Evolutionary conservation across 2,888 invertebrate genomes (phyloP).

Genomic region (Dasypolia templi): DNA sequence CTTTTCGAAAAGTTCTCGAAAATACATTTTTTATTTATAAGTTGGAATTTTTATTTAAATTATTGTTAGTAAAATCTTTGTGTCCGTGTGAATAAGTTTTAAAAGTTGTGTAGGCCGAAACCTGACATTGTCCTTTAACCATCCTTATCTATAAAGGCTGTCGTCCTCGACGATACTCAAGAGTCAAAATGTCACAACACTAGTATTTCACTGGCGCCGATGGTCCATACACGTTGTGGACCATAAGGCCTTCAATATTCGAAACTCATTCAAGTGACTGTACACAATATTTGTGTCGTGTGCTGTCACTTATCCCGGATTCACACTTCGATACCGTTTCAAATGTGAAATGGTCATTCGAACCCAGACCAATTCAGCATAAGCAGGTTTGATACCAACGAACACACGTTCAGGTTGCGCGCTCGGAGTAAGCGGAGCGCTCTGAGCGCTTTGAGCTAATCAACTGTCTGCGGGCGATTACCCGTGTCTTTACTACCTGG

Average conservation of each 20-base stretch:
- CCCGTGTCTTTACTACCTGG: slow-evolving; percentile 55
- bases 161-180: neutral
- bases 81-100: too few relatives aligned
- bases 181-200: neutral
- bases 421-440: slow-evolving; percentile 15
- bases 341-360: neutral
- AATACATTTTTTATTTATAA: too few relatives aligned
- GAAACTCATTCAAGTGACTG: neutral
- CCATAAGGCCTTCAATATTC: neutral
- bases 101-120: too few relatives aligned
- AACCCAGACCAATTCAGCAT: neutral
- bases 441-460: slow-evolving; percentile 58
- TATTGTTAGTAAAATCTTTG: too few relatives aligned
- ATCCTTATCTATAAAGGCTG: neutral
- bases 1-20: too few relatives aligned
- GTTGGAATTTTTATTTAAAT: too few relatives aligned
- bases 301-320: neutral
- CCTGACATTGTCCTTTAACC: too few relatives aligned
- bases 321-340: neutral
- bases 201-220: neutral
- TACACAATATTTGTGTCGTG: neutral
- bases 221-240: neutral
- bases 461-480: slow-evolving; percentile 62
- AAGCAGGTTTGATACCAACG: neutral
- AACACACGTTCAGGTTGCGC: slow-evolving; percentile 2